phyloP scores from a whole-genome alignment of 2,888 invertebrate species.

The Nymphalis c-album region DNA sequence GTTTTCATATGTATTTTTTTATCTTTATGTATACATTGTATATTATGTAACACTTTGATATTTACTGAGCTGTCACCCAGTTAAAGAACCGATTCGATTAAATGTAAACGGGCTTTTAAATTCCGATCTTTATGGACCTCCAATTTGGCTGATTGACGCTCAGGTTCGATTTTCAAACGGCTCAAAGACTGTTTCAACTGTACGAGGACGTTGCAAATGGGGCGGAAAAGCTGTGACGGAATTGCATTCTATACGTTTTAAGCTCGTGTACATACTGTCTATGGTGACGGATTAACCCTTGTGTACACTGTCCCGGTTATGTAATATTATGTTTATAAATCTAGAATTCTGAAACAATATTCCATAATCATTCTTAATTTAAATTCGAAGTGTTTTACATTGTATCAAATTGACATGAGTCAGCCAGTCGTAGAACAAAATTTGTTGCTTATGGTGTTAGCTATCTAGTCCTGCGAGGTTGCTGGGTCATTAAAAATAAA shows the following conservation, averaged over 20 bases:
- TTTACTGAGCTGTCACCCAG: neutral
- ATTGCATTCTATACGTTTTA: neutral
- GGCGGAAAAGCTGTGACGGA: slow-evolving; percentile 21
- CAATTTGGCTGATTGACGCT: slow-evolving; percentile 78
- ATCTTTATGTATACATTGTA: too few species aligned
- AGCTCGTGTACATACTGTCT: neutral
- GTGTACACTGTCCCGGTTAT: neutral
- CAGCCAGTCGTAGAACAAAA: too few species aligned
- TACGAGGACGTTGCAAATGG: slow-evolving; percentile 37
- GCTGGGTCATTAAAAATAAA: too few species aligned
- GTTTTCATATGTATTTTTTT: too few species aligned
- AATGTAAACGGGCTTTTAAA: slow-evolving; percentile 17
- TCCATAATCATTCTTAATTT: too few species aligned
- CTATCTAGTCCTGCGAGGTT: too few species aligned
- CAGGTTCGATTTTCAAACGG: slow-evolving; percentile 71
- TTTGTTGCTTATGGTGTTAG: too few species aligned
- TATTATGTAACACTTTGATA: too few species aligned
- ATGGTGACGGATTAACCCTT: neutral
- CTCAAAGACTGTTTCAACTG: slow-evolving; percentile 63
- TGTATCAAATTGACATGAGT: too few species aligned
- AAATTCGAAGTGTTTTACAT: neutral
- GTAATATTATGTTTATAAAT: neutral
- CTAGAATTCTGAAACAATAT: neutral
- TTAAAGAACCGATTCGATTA: slow-evolving; percentile 2
- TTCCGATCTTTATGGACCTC: slow-evolving; percentile 67